Evolutionary conservation across 53 echinoderm and acorn worm genomes (phyloP), one percentile per base, ranked within the genome.

Genomic region (Paelopatides confundens): DNA sequence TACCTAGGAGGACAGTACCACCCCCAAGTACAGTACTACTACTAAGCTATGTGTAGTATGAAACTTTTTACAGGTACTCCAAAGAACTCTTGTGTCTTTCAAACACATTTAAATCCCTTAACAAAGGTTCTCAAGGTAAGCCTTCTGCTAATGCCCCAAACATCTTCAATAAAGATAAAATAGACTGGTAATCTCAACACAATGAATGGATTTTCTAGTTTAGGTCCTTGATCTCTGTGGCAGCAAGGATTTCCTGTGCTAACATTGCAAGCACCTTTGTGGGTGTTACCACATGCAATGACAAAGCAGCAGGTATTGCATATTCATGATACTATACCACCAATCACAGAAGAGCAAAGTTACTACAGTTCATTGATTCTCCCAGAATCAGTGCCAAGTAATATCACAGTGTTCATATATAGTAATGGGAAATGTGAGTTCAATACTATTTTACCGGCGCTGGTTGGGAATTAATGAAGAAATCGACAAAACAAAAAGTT

Each of bases 351-450:
- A 23, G 74, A 36, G 40, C 27, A 74, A 74, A 74, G 74, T 74
- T 74, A 74, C 74, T 74, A 74, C 47, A 74, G 74, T 74, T 46
- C 74, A 74, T 46, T 74, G 74, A 74, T 74, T 74, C 74, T 46
- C 39, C 74, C n/a, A 39, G 74, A 74, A 74, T 74, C 74, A 40
- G 46, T 39, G 74, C 74, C 74, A 74, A 69, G 23, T 46, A 46
- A 40, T 58, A 4, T 58, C n/a, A 18, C n/a, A 6, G 21, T 58
- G 58, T 58, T n/a, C 4, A 18, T 58, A 58, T 58, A 6, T 5
- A 6, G 5, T 21, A 58, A 58, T 58, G 53, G 58, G 43, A 43
- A 12, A 43, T 43, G 43, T 43, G 43, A 43, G 9, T 43, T 43
- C 43, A 43, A 43, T 10, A 43, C 43, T n/a, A n/a, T n/a, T n/a